These are phyloP conservation scores for Propithecus coquereli DNA, from an alignment of 2,113 vertebrate species.

Conservation along the genomic window DNA sequence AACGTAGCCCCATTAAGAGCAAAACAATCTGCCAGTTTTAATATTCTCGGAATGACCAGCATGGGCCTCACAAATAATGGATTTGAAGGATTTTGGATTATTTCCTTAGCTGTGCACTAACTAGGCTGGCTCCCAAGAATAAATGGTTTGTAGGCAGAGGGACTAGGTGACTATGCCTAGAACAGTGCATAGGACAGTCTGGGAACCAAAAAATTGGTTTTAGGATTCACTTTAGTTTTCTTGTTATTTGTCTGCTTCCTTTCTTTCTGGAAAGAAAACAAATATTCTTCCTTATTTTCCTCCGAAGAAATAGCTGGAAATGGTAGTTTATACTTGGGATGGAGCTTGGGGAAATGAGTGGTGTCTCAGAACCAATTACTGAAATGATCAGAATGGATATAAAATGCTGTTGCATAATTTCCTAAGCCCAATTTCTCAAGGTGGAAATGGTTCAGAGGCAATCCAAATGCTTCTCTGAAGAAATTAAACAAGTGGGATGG, in stretches of 20 bases:
- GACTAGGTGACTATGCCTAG: neutral
- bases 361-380: conserved; percentile 41
- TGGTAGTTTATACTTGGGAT: neutral
- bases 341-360: neutral
- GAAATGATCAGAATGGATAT: conserved; percentile 10
- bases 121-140: conserved; percentile 3
- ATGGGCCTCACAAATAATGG: neutral
- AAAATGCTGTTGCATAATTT: neutral
- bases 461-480: conserved; percentile 13
- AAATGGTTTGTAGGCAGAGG: neutral
- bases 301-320: neutral
- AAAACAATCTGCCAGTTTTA: neutral
- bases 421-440: conserved; percentile 7
- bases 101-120: neutral
- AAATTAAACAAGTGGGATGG: neutral
- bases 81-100: conserved; percentile 6
- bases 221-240: neutral
- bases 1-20: neutral
- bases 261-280: neutral
- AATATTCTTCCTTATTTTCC: neutral
- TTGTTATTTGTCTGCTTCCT: neutral
- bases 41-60: neutral
- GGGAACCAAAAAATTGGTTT: neutral
- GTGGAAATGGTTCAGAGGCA: neutral
- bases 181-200: neutral